Evolutionary conservation across 2,113 vertebrate species (phyloP).

Genomic region (Hassar affinis): DNA sequence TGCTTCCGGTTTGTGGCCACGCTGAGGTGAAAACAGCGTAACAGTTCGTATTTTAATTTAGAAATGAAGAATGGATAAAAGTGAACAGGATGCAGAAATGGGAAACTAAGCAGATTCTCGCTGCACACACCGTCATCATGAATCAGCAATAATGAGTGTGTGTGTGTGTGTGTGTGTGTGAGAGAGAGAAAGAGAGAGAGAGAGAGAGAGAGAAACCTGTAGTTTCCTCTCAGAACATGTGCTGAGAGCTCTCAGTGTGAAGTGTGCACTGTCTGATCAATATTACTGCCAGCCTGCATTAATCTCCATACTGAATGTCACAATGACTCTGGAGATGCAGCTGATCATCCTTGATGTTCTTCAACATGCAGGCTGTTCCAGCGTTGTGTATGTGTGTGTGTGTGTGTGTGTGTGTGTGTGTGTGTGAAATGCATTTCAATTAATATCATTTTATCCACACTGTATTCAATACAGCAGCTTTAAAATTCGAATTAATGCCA

Average conservation of each 20-base stretch:
- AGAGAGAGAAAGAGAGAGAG: too few relatives aligned
- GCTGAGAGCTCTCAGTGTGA: slow-evolving; percentile 37
- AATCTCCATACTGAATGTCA: slow-evolving; percentile 59
- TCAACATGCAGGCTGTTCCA: slow-evolving; percentile 44
- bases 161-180: slow-evolving; percentile 27
- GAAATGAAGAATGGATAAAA: slow-evolving; percentile 2
- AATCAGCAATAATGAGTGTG: slow-evolving; percentile 25
- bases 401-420: slow-evolving; percentile 17
- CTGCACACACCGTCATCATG: slow-evolving; percentile 26
- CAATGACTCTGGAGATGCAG: slow-evolving; percentile 48
- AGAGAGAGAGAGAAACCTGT: too few relatives aligned
- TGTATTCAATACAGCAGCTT: neutral
- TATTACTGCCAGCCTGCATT: slow-evolving; percentile 53
- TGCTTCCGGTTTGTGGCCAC: neutral
- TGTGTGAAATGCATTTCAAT: slow-evolving; percentile 12
- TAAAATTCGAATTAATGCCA: neutral
- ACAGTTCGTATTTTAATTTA: neutral
- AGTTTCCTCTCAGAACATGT: slow-evolving; percentile 24
- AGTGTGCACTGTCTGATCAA: slow-evolving; percentile 47
- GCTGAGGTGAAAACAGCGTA: neutral
- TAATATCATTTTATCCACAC: neutral
- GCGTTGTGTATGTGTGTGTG: neutral
- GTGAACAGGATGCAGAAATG: neutral
- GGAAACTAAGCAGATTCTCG: neutral
- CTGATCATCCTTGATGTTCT: slow-evolving; percentile 43